These are phyloP conservation scores for Maniola jurtina DNA, from an alignment of 1,140 invertebrate species.

Conservation along the genomic window DNA sequence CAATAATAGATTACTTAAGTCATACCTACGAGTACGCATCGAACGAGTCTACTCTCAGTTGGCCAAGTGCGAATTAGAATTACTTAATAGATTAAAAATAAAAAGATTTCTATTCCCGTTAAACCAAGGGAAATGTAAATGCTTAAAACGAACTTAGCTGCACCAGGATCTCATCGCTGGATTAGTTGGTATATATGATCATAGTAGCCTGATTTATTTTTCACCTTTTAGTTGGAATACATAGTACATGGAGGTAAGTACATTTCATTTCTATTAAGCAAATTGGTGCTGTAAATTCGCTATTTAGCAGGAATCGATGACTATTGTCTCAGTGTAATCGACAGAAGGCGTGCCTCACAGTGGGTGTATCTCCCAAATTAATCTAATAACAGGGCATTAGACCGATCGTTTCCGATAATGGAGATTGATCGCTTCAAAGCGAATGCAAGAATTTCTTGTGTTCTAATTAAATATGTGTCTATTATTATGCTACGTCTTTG, in stretches of 20 bases:
- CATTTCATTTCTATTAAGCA: not conserved
- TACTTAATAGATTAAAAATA: too few relatives aligned
- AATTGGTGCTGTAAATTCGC: constrained; percentile 1
- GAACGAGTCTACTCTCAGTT: too few relatives aligned
- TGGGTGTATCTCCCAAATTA: constrained; percentile 9
- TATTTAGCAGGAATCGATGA: not conserved
- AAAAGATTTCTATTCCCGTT: too few relatives aligned
- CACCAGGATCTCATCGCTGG: too few relatives aligned
- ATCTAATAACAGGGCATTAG: constrained; percentile 13
- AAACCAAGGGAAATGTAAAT: too few relatives aligned
- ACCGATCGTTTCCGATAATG: constrained; percentile 7
- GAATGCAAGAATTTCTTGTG: not conserved
- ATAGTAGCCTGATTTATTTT: too few relatives aligned
- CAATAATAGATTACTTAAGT: too few relatives aligned
- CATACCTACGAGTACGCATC: too few relatives aligned
- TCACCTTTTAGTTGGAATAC: not conserved
- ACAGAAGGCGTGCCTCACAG: not conserved
- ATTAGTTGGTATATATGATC: too few relatives aligned
- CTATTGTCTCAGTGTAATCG: not conserved
- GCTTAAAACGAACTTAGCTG: too few relatives aligned
- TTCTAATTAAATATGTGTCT: not conserved
- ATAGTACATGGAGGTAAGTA: not conserved
- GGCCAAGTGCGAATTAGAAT: too few relatives aligned
- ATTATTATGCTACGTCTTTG: too few relatives aligned
- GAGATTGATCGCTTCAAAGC: constrained; percentile 4